Evolutionary conservation across 1,140 invertebrate species (phyloP), one percentile per base, ranked within the genome.

Genomic region (Sycophila sp.): DNA sequence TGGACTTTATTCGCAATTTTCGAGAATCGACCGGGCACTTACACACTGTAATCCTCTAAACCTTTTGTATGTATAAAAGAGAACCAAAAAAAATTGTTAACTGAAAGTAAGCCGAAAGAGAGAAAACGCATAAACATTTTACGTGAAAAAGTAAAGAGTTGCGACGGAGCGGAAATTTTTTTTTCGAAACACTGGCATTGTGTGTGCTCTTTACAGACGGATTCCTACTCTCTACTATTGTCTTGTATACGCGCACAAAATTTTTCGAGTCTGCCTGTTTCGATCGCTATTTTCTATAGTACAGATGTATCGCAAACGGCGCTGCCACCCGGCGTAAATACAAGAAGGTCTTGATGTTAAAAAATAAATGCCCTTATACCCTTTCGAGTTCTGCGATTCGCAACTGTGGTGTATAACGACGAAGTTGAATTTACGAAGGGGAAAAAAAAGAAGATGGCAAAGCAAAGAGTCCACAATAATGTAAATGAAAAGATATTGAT

Each of bases 401-500:
- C n/a, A 68, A 36, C 38, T 45, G 55, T 34, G n/a, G n/a, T n/a
- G n/a, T n/a, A n/a, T n/a, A n/a, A n/a, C n/a, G n/a, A n/a, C n/a
- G n/a, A n/a, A n/a, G n/a, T n/a, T n/a, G n/a, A n/a, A n/a, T n/a
- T n/a, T n/a, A 62, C n/a, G n/a, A 28, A 53, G 24, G 24, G 11
- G 34, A 53, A 15, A 24, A 2, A 68, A 49, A 59, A n/a, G n/a
- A n/a, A n/a, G n/a, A n/a, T n/a, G n/a, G n/a, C 22, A 4, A 49
- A 15, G 15, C 63, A 13, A 45, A 32, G 36, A 42, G 45, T 42
- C 24, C 30, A 53, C 36, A 30, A 13, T 15, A 28, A 47, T 64
- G 68, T 70, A 70, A 70, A 70, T 70, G 42, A 64, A 69, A n/a
- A 42, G 45, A 51, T 62, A 58, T 60, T 42, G 19, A 60, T 40